Evolutionary conservation across 2,113 vertebrate species (phyloP), one percentile per base, ranked within the genome.

Genomic region (Rhipidura dahli): DNA sequence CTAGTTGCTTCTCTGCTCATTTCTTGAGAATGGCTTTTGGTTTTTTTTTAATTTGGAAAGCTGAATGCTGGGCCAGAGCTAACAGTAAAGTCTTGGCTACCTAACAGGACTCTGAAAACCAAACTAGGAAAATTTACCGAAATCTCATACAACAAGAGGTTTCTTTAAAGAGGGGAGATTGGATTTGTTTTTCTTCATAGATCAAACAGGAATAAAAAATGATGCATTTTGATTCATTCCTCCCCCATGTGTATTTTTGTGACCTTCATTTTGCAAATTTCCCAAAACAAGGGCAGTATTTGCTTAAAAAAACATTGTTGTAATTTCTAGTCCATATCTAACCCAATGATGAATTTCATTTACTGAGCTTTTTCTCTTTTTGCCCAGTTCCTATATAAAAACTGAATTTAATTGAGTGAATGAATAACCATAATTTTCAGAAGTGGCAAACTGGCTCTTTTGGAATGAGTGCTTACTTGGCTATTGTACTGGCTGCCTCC

Each of bases 401-500:
- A 60, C 27, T 56, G 30, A 61, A 77, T 57, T 72, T 31, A 42
- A 81, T 0, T 30, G 26, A 37, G 7, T 57, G 72, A 54, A 42
- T 51, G 51, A 84, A 78, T 47, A 51, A 57, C 17, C 13, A 37
- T 54, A 0, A 30, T 54, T 68, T 85, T 85, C 33, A 59, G 31
- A 76, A 83, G 13, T 11, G 35, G 14, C 26, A 79, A 71, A n/a
- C 30, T 70, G n/a, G 4, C 16, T 65, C 5, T 87, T 57, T 79
- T 79, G 35, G 63, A 83, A 57, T 20, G 16, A 69, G 24, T 79
- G 24, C 78, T 91, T 95, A 97, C 96, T 22, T 93, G 88, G 82
- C 84, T 83, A 6, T 13, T 65, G 75, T 87, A 94, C 20, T 79
- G 95, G 73, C 87, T 96, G 60, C 93, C 39, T 95, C 80, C 91